phyloP scores from a whole-genome alignment of 2,113 vertebrate species.

The Laticauda laticaudata region DNA sequence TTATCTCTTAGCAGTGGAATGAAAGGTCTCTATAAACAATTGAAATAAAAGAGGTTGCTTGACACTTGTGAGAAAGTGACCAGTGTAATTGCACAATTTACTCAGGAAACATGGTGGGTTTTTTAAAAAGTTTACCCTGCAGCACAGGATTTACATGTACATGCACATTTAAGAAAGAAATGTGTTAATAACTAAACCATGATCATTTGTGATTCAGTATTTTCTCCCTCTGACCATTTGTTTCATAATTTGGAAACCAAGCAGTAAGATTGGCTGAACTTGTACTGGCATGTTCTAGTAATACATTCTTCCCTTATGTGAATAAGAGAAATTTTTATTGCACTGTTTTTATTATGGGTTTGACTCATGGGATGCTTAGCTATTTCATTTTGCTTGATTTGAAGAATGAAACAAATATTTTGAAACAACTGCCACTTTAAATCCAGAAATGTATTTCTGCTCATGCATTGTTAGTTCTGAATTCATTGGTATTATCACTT shows the following conservation, averaged over 20 bases:
- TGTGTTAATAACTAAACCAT: background rate
- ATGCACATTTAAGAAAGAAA: background rate
- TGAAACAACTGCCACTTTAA: conserved; percentile 51
- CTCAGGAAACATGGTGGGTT: background rate
- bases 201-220: too few relatives aligned
- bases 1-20: background rate
- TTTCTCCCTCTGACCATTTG: background rate
- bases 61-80: background rate
- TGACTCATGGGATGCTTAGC: conserved; percentile 10
- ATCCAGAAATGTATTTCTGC: conserved; percentile 22
- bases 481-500: conserved; percentile 57
- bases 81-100: background rate
- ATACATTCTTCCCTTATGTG: background rate
- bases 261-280: background rate
- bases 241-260: background rate
- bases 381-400: conserved; percentile 41
- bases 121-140: background rate
- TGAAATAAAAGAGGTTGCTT: background rate
- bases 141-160: background rate
- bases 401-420: conserved; percentile 34
- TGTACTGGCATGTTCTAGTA: conserved; percentile 13
- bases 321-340: background rate
- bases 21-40: background rate
- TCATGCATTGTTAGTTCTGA: conserved; percentile 61
- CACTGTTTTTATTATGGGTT: background rate